Evolutionary conservation across 2,113 vertebrate species (phyloP).

Genomic region (Catharus fuscescens): DNA sequence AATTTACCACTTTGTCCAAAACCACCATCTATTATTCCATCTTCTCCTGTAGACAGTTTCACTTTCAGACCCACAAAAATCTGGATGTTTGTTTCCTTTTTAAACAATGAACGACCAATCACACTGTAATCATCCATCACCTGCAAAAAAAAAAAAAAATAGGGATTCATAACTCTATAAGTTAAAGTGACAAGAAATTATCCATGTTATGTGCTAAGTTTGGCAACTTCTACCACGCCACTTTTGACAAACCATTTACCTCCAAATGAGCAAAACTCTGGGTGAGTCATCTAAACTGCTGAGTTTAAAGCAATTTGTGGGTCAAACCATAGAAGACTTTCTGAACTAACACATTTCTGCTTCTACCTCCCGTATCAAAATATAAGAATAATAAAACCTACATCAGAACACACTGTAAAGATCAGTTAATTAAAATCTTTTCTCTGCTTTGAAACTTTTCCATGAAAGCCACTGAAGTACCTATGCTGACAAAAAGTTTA

Average conservation of each 20-base stretch:
- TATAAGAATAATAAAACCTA: neutral
- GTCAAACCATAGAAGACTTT: neutral
- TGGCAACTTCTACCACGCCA: neutral
- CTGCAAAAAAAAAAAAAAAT: constrained; percentile 67
- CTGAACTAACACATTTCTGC: neutral
- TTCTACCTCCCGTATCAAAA: neutral
- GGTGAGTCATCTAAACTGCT: neutral
- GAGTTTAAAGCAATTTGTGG: neutral
- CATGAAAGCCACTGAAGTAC: neutral
- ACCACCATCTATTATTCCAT: constrained; percentile 88
- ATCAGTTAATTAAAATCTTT: neutral
- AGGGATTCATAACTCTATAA: neutral
- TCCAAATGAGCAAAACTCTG: neutral
- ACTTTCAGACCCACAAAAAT: constrained; percentile 94
- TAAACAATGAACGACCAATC: constrained; percentile 94
- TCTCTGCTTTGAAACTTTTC: neutral
- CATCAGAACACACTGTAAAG: neutral
- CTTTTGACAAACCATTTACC: neutral
- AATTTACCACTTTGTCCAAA: constrained; percentile 98
- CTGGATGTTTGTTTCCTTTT: constrained; percentile 98
- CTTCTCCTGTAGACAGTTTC: constrained; percentile 89
- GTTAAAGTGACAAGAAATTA: neutral
- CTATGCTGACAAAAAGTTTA: neutral
- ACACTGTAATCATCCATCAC: constrained; percentile 90
- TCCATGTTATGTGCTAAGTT: neutral